These are phyloP conservation scores for Odontomachus brunneus DNA, from an alignment of 1,140 invertebrate species.

Conservation along the genomic window DNA sequence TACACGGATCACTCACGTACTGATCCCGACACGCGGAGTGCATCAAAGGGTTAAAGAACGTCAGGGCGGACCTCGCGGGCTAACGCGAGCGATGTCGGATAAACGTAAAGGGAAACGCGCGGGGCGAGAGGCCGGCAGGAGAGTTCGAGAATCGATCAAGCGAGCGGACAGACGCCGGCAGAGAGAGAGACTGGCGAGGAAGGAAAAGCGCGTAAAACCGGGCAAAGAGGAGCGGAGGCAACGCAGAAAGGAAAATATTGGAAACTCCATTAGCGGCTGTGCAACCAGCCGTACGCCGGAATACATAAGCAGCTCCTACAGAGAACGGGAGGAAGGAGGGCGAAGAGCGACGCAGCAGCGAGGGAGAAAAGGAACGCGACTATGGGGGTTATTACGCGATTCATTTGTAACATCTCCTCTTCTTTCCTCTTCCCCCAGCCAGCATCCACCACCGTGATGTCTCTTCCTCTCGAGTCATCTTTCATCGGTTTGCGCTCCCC, in stretches of 20 bases:
- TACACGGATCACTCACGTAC: neutral
- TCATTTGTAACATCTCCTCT: conserved; percentile 74
- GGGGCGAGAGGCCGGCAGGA: conserved; percentile 37
- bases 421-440: too few relatives aligned
- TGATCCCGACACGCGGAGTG: neutral
- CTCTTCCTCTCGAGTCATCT: conserved; percentile 4
- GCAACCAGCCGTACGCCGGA: conserved; percentile 72
- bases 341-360: too few relatives aligned
- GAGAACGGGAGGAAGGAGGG: conserved; percentile 46
- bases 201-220: neutral
- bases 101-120: conserved; percentile 8
- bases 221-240: conserved; percentile 25
- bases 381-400: conserved; percentile 71
- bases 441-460: conserved; percentile 23
- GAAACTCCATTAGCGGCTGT: conserved; percentile 75
- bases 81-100: conserved; percentile 40
- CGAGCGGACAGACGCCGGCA: neutral
- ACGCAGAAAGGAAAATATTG: conserved; percentile 73
- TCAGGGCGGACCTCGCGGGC: conserved; percentile 22
- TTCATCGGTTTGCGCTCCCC: conserved; percentile 17
- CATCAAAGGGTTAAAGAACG: conserved; percentile 32
- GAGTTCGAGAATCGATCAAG: conserved; percentile 70
- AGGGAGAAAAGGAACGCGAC: conserved; percentile 45
- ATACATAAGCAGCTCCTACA: conserved; percentile 71
- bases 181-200: neutral